Evolutionary conservation across 2,888 invertebrate genomes (phyloP), one percentile per base, ranked within the genome.

Genomic region (Cataglyphis albicans): DNA sequence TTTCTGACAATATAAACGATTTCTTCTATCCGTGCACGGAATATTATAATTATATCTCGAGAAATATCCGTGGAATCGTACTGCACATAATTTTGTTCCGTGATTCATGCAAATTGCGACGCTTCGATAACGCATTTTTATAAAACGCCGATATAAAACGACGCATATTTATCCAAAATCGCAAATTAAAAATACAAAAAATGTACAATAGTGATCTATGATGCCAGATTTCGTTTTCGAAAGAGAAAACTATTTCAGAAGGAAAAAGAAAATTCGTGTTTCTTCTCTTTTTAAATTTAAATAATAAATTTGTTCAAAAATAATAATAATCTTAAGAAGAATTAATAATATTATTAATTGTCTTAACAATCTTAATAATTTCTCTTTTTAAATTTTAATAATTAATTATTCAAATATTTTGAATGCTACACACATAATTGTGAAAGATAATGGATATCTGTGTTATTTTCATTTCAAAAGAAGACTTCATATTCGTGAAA

Each of bases 91-190:
- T 59, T 70, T 61, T 48, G 5, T 9, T 0, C 32, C 18, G 18
- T 78, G 78, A 78, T 48, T 68, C 78, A 78, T n/a, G 44, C 32
- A 7, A 78, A 32, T 4, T 57, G 41, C 18, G 59, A 59, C 21
- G 59, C n/a, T 18, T 68, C 44, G 29, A 5, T 10, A 41, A 12
- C 44, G 29, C 10, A 65, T 59, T 44, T 4, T 78, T 68, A 25
- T 25, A 25, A 25, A 25, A 25, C 25, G 68, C 18, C 44, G 18
- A 67, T 41, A 35, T 41, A 29, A 67, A 78, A 75, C 64, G 15
- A 15, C 65, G 21, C 78, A 44, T 29, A 29, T 68, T 12, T 6
- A 5, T 52, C 25, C 29, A 7, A 76, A 15, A 29, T 6, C 25
- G 64, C 3, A 25, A n/a, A n/a, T 59, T 57, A 65, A 55, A 6